Evolutionary conservation across 1,140 invertebrate species (phyloP).

Genomic region (Panagrolaimus sp.): DNA sequence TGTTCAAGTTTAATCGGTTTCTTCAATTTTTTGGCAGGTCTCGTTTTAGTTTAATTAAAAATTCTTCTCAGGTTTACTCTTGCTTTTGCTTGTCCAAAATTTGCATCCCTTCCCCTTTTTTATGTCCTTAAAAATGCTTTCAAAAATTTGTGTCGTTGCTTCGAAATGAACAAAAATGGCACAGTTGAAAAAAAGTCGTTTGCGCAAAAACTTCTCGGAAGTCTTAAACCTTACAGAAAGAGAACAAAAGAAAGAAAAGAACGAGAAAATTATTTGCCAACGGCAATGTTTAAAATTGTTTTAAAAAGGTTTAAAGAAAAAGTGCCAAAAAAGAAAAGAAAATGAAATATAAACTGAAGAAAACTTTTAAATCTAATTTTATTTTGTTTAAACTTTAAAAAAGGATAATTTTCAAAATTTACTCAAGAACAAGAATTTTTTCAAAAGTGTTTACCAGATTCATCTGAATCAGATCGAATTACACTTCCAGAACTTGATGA

Average conservation of each 20-base stretch:
- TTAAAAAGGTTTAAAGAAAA: not conserved
- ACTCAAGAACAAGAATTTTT: no score
- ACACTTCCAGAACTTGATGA: conserved; percentile 13
- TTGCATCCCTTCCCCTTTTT: no score
- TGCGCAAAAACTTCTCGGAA: conserved; percentile 13
- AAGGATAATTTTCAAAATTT: not conserved
- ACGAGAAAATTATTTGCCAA: not conserved
- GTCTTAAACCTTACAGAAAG: not conserved
- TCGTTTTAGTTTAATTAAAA: no score
- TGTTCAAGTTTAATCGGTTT: no score
- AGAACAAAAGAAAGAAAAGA: not conserved
- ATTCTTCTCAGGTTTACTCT: no score
- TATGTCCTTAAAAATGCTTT: no score
- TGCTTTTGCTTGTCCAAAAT: no score
- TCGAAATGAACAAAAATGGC: not conserved
- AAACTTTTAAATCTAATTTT: not conserved
- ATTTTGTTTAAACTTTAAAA: conserved; percentile 2
- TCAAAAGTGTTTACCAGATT: conserved; percentile 15
- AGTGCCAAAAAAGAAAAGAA: not conserved
- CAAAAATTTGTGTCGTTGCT: no score
- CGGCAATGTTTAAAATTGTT: not conserved
- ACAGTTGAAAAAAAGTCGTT: conserved; percentile 9
- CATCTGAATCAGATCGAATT: conserved; percentile 30
- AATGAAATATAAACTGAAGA: not conserved
- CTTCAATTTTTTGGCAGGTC: no score